Evolutionary conservation across 2,113 vertebrate species (phyloP), one percentile per base, ranked within the genome.

Genomic region (Melanerpes formicivorus): DNA sequence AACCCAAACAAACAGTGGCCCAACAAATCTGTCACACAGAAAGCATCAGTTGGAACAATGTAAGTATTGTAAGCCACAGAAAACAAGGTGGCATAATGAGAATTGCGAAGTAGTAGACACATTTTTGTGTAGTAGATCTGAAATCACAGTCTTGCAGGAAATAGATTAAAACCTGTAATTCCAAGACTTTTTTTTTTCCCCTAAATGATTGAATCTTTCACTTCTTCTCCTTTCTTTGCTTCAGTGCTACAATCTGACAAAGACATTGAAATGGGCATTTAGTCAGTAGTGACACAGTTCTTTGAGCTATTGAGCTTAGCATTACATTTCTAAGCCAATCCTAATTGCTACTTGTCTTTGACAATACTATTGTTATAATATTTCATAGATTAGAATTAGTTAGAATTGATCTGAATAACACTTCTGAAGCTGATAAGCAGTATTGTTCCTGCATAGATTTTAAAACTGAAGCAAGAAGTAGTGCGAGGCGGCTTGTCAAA

Each of bases 341-440:
- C 76, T 93, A 40, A 42, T 59, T 87, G 54, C 10, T 32, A 23
- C 63, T 84, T 72, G 22, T 84, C 46, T 80, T 7, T 66, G 59
- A 44, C 64, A 84, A 29, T 42, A 27, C 69, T 55, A 54, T 84
- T 89, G 59, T 78, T 12, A 2, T 18, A 69, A 55, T 37, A 73
- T 80, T 93, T 87, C 13, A 18, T 54, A 85, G 50, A 80, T 82
- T 58, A 58, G 44, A 87, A 88, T 79, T 69, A 79, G 89, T 87
- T 84, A 73, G 50, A 69, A 76, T 72, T 75, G 70, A 90, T 91
- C 76, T 74, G 52, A 80, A 17, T 92, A 86, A 64, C 86, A 64
- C 76, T 46, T 70, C 74, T 93, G 4, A 64, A 50, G 52, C 34
- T 80, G 72, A 63, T 83, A 65, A 86, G 64, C 70, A 76, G 30